phyloP scores from a whole-genome alignment of 2,113 vertebrate species.

The Chamaetylas fuelleborni region DNA sequence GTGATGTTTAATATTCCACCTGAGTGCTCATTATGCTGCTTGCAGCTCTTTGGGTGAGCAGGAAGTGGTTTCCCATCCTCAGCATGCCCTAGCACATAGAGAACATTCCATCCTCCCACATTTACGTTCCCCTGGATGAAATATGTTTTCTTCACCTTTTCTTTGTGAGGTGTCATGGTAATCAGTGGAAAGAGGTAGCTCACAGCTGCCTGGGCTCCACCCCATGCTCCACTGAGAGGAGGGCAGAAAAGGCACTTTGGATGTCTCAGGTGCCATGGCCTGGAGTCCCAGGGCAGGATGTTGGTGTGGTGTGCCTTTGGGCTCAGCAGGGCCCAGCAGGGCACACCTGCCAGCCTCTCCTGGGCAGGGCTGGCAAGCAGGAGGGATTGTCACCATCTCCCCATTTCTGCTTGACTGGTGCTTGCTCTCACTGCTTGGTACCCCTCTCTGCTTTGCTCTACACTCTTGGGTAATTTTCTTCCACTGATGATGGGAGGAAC shows the following conservation, averaged over 20 bases:
- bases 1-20: neutral
- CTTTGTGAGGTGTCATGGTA: neutral
- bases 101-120: neutral
- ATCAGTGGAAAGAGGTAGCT: neutral
- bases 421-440: neutral
- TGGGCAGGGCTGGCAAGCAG: neutral
- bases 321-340: neutral
- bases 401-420: neutral
- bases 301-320: neutral
- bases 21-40: neutral
- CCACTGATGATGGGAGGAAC: neutral
- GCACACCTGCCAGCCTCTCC: neutral
- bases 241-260: neutral
- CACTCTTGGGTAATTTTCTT: neutral
- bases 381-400: neutral
- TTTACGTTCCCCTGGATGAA: neutral
- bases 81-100: neutral
- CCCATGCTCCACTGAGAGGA: neutral
- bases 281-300: neutral
- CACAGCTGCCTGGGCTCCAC: neutral
- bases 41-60: neutral
- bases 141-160: neutral
- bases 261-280: neutral
- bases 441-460: neutral
- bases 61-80: slow-evolving; percentile 19